Base-by-base conservation (phyloP, 2,888 invertebrate species). In the Punctoribates punctum region DNA sequence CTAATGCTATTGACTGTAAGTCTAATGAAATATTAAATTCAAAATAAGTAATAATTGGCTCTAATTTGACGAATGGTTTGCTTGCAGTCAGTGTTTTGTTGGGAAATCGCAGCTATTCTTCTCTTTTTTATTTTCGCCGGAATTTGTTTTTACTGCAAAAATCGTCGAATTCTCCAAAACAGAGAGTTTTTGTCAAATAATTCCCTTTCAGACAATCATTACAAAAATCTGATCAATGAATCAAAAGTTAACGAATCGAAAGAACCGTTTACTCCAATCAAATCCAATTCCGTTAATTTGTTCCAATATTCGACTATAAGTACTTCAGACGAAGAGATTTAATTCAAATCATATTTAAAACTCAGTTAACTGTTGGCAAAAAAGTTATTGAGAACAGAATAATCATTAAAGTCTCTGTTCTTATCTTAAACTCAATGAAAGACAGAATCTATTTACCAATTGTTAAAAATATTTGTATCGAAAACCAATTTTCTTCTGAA, bases 1-100 rank as follows among this genome's bases (percentile, higher is more conserved):
- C 83, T 85, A 82, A 85, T 85, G 85, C 81, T 85, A 11, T 82
- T 83, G n/a, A 84, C 85, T 9, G 81, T 85, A 42, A 79, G 42
- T 67, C 17, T 4, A 20, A 8, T 38, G 1, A 42, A 38, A 1
- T 67, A 9, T 20, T 38, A n/a, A n/a, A n/a, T 11, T 38, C 20
- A n/a, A 38, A 38, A 27, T 29, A 57, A 23, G 4, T 57, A 27
- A 62, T 27, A 62, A 6, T 67, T 3, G 20, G 17, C 23, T 62
- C 29, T 62, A 13, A 27, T 23, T 25, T 4, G 25, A 23, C 27
- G 11, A n/a, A 23, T 60, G 20, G 11, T 60, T 23, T 23, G 20
- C 60, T 60, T 23, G 5, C 20, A 67, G 67, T 9, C 67, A 38
- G n/a, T 83, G 27, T 82, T 81, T 76, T 77, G 79, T 27, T 72